A percentile compares a stretch with the other conserved stretches of the same genome.
Evolutionary conservation across 2,888 invertebrate species (phyloP).

Genomic region (Agriopis aurantiaria): DNA sequence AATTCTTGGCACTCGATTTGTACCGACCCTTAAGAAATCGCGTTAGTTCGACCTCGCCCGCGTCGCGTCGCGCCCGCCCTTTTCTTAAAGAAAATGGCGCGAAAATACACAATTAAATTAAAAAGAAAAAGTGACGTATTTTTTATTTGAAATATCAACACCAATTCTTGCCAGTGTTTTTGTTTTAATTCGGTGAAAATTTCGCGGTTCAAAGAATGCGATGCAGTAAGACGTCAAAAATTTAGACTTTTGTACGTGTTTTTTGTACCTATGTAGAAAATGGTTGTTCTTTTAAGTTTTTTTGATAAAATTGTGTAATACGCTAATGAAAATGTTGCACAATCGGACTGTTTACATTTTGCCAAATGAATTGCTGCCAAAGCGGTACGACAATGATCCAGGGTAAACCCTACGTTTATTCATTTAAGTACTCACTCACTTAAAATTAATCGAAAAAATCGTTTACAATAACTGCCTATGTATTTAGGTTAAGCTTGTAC

Average conservation of each 20-base stretch:
- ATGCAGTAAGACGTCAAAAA: constrained; percentile 22
- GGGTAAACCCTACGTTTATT: constrained; percentile 63
- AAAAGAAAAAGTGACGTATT: constrained; percentile 19
- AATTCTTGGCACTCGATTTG: constrained; percentile 70
- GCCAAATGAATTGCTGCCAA: constrained; percentile 81
- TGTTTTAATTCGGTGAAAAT: constrained; percentile 7
- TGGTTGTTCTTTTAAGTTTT: background rate
- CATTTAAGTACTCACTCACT: constrained; percentile 8
- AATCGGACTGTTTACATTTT: constrained; percentile 82
- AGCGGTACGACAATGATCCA: constrained; percentile 74
- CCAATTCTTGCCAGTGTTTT: background rate
- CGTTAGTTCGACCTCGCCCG: constrained; percentile 71
- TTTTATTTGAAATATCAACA: constrained; percentile 9
- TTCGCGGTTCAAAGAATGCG: constrained; percentile 27
- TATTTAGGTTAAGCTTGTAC: constrained; percentile 3
- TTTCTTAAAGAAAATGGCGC: constrained; percentile 62
- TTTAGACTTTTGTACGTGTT: constrained; percentile 15
- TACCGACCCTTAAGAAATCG: constrained; percentile 72
- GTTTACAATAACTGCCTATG: background rate
- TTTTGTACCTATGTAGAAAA: background rate
- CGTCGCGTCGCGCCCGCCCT: constrained; percentile 67
- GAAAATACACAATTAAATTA: constrained; percentile 53
- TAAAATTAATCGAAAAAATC: background rate
- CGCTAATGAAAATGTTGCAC: constrained; percentile 70
- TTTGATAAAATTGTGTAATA: constrained; percentile 27